Evolutionary conservation across 2,113 vertebrate species (phyloP).

Genomic region (Delphinus delphis): DNA sequence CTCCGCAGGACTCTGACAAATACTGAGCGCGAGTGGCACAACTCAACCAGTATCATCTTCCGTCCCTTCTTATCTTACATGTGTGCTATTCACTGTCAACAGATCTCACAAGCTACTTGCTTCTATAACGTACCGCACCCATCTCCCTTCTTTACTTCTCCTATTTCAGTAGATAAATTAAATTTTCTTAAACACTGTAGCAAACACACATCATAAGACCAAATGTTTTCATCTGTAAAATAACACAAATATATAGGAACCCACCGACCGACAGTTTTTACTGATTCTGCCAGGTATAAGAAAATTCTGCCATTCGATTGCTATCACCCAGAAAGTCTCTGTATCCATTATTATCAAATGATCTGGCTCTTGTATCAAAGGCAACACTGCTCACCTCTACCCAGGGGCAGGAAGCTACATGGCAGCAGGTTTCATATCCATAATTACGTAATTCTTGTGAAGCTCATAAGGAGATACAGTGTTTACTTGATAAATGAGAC

Average conservation of each 20-base stretch:
- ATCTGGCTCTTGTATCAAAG: neutral
- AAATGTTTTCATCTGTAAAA: constrained; percentile 31
- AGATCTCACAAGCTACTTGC: neutral
- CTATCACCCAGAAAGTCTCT: neutral
- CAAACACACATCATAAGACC: neutral
- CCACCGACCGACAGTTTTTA: neutral
- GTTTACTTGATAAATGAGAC: constrained; percentile 25
- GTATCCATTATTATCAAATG: neutral
- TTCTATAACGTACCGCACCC: neutral
- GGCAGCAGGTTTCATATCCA: neutral
- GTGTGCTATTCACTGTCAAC: neutral
- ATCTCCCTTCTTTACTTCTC: neutral
- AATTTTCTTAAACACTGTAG: neutral
- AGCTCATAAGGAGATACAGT: neutral
- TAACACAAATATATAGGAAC: neutral
- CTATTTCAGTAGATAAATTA: neutral
- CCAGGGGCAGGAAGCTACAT: neutral
- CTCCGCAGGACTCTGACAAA: neutral
- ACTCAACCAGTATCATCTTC: neutral
- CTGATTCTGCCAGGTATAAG: neutral
- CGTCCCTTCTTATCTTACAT: neutral
- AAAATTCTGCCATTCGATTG: neutral
- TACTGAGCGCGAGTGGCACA: neutral
- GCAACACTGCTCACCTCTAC: neutral
- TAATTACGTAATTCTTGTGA: neutral